Evolutionary conservation across 2,888 invertebrate genomes (phyloP), one percentile per base, ranked within the genome.

Genomic region (Torymus auratus): DNA sequence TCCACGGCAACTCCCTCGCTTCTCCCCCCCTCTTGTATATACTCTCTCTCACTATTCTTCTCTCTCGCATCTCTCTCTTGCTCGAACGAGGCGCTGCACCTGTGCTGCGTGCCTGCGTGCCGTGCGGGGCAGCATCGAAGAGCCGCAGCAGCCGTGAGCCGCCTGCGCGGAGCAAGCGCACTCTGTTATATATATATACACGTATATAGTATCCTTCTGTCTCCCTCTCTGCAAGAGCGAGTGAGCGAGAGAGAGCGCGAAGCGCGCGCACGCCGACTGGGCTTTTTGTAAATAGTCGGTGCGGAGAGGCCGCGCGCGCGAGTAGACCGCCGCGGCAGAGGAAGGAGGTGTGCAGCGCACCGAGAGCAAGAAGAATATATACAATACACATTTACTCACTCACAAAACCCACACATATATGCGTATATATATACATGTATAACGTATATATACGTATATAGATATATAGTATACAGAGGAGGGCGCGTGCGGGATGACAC

Each of bases 81-180:
- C 76, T 15, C 17, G 65, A 23, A 56, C 71, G 58, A 55, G 60
- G 41, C n/a, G 61, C 76, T 78, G 65, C 60, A 71, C 65, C 71
- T 78, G 78, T 78, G 67, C 70, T 62, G 28, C 76, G 15, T 14
- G 14, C 14, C 70, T 62, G 28, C 76, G 15, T 14, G 14, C 14
- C 7, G 58, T n/a, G n/a, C n/a, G 7, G 12, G 5, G 41, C 28
- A 4, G n/a, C 28, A 2, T 10, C 23, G 65, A 4, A 15, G 50
- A 41, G 65, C 52, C 23, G 50, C 28, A 0, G 60, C 50, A 20
- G 50, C 23, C 69, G 23, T 14, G 13, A 50, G 41, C 50, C 58
- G 41, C 20, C 41, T 4, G 4, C 70, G 41, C 13, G 10, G 60
- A 20, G 50, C 1, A 41, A 13, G 58, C 58, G 58, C 58, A 58